These are phyloP conservation scores for Craterocephalus amniculus DNA, from an alignment of 2,797 vertebrate genomes.

Conservation along the genomic window DNA sequence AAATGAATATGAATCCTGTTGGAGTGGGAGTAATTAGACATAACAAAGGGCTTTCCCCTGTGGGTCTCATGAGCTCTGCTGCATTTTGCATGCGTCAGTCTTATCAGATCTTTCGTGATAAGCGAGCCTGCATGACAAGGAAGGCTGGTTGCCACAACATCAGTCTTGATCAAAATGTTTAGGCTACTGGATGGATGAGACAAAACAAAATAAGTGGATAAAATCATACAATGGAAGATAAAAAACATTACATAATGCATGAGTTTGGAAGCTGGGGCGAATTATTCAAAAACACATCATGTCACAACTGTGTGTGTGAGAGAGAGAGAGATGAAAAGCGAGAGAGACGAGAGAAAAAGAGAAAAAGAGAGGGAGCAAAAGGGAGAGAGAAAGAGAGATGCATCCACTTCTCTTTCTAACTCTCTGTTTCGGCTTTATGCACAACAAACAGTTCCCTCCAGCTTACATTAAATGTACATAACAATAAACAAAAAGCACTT, in stretches of 20 bases:
- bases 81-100: conserved; percentile 79
- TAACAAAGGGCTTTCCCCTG: conserved; percentile 80
- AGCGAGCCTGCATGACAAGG: conserved; percentile 41
- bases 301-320: conserved; percentile 3
- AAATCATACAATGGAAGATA: neutral
- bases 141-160: conserved; percentile 58
- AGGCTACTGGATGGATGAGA: neutral
- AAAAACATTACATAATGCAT: neutral
- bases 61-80: conserved; percentile 66
- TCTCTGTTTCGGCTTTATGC: neutral
- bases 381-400: neutral
- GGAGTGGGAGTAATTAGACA: conserved; percentile 82
- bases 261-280: neutral
- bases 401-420: neutral
- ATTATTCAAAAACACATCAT: conserved; percentile 8
- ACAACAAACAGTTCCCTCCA: neutral
- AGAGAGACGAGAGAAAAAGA: neutral
- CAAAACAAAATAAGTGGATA: neutral
- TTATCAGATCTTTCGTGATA: conserved; percentile 60
- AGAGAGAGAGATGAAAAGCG: neutral
- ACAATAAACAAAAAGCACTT: neutral
- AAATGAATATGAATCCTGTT: conserved; percentile 79
- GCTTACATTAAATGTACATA: neutral
- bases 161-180: neutral
- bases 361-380: neutral